Conservation (phyloP, 2,113 vertebrate species). For the Verasper variegatus region DNA sequence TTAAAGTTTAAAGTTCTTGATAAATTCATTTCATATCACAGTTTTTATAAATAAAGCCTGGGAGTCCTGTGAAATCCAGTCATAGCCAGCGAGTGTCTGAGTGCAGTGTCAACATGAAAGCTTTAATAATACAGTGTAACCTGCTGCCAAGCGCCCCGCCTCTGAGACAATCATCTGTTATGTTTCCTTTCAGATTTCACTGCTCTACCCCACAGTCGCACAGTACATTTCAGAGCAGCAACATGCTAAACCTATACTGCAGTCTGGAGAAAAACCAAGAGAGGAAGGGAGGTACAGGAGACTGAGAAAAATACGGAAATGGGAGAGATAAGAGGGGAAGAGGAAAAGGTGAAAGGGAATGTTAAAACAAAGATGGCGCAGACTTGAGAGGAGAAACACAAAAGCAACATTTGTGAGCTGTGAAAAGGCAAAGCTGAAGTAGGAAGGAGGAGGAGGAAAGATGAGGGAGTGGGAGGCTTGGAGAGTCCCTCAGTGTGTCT, state of each 20-base stretch:
- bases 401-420: constrained; percentile 26
- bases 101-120: constrained; percentile 23
- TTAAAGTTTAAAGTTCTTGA: no score
- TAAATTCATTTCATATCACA: no score
- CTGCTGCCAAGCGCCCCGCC: constrained; percentile 45
- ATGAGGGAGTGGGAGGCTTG: constrained; percentile 67
- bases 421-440: constrained; percentile 44
- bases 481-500: constrained; percentile 72
- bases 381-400: constrained; percentile 12
- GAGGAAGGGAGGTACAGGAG: constrained; percentile 18
- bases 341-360: constrained; percentile 27
- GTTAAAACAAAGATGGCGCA: constrained; percentile 1
- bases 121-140: constrained; percentile 21
- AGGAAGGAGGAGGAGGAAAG: constrained; percentile 54
- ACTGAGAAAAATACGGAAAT: constrained; percentile 38
- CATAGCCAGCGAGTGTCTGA: no score
- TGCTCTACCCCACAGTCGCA: constrained; percentile 33
- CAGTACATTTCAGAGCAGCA: constrained; percentile 5
- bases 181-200: constrained; percentile 29
- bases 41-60: background rate
- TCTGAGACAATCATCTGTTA: constrained; percentile 52
- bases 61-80: no score
- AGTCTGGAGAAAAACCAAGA: constrained; percentile 14
- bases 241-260: constrained; percentile 22
- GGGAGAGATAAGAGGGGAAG: constrained; percentile 16